These are phyloP conservation scores for Crematogaster levior DNA, from an alignment of 2,888 invertebrate species.

Conservation along the genomic window DNA sequence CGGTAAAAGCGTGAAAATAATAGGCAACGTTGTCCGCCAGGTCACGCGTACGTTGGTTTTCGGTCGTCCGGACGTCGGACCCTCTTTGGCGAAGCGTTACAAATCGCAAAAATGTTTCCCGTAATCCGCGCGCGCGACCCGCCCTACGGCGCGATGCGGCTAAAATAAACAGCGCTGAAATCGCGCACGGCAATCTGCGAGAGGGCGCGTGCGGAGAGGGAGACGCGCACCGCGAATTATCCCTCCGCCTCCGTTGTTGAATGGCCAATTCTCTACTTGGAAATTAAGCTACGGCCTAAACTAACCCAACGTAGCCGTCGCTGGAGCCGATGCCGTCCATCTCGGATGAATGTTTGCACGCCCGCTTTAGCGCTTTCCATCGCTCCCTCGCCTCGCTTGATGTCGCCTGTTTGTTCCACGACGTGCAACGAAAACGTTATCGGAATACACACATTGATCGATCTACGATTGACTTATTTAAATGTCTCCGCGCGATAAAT, in stretches of 20 bases:
- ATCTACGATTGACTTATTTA: constrained; percentile 25
- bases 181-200: constrained; percentile 44
- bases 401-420: background rate
- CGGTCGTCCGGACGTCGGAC: background rate
- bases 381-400: background rate
- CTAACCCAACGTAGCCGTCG: constrained; percentile 38
- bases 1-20: constrained; percentile 62
- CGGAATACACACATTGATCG: background rate
- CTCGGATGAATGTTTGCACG: constrained; percentile 36
- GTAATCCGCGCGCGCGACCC: constrained; percentile 44
- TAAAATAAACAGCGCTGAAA: constrained; percentile 47
- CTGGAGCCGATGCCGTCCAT: constrained; percentile 18
- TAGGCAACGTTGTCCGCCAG: constrained; percentile 47
- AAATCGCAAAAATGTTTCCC: constrained; percentile 54
- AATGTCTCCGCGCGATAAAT: background rate
- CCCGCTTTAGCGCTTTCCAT: constrained; percentile 26
- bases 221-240: constrained; percentile 39
- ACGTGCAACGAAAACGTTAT: background rate
- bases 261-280: constrained; percentile 53
- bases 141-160: constrained; percentile 42
- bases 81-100: constrained; percentile 21
- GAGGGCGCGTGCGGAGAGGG: background rate
- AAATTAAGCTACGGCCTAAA: constrained; percentile 54
- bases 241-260: constrained; percentile 18
- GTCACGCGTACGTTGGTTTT: constrained; percentile 43